Conservation (phyloP, 1,140 invertebrate genomes). For the Pseudachorutes palmiensis region DNA sequence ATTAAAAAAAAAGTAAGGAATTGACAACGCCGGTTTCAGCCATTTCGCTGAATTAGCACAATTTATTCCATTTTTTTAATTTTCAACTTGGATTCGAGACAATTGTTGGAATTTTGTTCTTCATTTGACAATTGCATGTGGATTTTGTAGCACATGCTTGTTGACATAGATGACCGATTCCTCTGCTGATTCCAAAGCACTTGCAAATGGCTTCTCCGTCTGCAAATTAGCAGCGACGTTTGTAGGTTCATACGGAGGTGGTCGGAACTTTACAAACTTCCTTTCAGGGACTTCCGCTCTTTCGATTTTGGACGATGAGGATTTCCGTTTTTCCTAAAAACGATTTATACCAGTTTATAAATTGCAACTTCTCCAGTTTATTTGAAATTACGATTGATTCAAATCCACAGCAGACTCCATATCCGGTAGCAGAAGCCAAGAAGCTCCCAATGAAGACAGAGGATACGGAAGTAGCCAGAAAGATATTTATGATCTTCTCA, state of each 20-base stretch:
- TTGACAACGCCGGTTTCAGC: no score
- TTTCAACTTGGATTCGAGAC: no score
- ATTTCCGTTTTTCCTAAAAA: background rate
- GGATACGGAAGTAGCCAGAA: no score
- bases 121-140: no score
- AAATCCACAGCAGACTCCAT: background rate
- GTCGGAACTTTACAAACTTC: background rate
- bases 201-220: background rate
- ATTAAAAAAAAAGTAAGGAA: no score
- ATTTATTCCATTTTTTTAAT: no score
- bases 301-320: background rate
- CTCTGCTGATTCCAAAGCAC: background rate
- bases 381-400: conserved; percentile 1
- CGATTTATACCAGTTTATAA: background rate
- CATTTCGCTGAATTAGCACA: no score
- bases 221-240: background rate
- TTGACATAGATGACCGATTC: background rate
- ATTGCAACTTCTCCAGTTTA: background rate
- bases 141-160: no score
- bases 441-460: background rate
- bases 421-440: background rate
- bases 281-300: background rate
- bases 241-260: background rate
- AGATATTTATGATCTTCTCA: no score
- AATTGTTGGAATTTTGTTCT: no score